A percentile compares a stretch with the other conserved stretches of the same genome.
Conservation (phyloP, 2,113 vertebrate genomes). For the Chroicocephalus ridibundus region DNA sequence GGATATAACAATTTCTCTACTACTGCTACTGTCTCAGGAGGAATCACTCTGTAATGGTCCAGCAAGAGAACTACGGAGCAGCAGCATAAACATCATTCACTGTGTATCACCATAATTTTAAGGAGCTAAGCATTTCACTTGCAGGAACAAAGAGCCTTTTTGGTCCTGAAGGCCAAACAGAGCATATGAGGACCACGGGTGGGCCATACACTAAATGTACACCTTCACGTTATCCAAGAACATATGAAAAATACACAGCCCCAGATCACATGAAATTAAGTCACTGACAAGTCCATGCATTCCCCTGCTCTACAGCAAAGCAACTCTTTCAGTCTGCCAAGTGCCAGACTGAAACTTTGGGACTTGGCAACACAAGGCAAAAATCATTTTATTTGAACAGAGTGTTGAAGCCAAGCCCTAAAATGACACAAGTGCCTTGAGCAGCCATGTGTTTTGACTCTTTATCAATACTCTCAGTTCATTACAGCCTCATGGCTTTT, state of each 20-base stretch:
- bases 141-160: neutral
- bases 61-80: neutral
- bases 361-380: neutral
- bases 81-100: neutral
- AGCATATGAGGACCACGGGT: neutral
- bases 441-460: neutral
- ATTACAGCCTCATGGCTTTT: neutral
- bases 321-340: neutral
- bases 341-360: neutral
- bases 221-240: neutral
- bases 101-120: neutral
- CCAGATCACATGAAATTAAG: neutral
- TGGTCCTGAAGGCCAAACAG: neutral
- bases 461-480: neutral
- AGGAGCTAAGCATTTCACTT: neutral
- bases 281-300: neutral
- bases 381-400: neutral
- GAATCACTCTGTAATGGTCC: neutral
- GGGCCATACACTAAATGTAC: neutral
- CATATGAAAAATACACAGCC: neutral
- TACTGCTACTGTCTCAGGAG: neutral
- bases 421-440: neutral
- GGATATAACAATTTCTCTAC: neutral
- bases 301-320: neutral
- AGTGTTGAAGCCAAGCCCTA: neutral